phyloP scores from a whole-genome alignment of 2,888 invertebrate genomes.

The Tipula unca region DNA sequence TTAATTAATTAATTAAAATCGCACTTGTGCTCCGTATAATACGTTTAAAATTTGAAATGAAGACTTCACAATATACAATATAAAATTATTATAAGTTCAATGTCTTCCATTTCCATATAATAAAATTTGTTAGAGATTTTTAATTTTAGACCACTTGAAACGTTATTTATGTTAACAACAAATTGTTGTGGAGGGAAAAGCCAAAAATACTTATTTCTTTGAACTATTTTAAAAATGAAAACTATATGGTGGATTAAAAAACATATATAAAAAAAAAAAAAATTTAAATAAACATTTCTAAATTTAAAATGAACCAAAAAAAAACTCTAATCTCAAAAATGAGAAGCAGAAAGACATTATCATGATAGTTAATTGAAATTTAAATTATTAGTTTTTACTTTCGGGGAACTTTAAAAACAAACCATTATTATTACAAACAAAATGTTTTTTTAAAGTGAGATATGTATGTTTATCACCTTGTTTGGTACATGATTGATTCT shows the following conservation, averaged over 20 bases:
- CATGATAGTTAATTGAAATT: background rate
- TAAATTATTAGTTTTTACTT: background rate
- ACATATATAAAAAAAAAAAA: too few relatives aligned
- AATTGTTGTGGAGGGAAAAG: background rate
- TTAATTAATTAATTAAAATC: background rate
- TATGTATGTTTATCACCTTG: background rate
- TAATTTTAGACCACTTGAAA: background rate
- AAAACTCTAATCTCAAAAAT: background rate
- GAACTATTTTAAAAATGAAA: background rate
- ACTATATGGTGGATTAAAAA: background rate
- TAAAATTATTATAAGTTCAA: background rate
- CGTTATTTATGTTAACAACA: conserved; percentile 8
- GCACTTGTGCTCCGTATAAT: background rate
- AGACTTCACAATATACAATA: background rate
- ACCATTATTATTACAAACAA: background rate
- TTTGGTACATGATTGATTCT: background rate
- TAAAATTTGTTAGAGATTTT: background rate
- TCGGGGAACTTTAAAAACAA: background rate
- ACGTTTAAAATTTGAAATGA: background rate
- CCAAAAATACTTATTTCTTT: conserved; percentile 4
- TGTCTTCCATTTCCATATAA: background rate
- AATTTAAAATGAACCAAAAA: background rate
- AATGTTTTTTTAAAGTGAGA: background rate
- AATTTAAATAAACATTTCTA: background rate
- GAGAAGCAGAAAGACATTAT: conserved; percentile 8